These are phyloP conservation scores for Lates calcarifer DNA, from an alignment of 2,113 vertebrate genomes.

Conservation along the genomic window DNA sequence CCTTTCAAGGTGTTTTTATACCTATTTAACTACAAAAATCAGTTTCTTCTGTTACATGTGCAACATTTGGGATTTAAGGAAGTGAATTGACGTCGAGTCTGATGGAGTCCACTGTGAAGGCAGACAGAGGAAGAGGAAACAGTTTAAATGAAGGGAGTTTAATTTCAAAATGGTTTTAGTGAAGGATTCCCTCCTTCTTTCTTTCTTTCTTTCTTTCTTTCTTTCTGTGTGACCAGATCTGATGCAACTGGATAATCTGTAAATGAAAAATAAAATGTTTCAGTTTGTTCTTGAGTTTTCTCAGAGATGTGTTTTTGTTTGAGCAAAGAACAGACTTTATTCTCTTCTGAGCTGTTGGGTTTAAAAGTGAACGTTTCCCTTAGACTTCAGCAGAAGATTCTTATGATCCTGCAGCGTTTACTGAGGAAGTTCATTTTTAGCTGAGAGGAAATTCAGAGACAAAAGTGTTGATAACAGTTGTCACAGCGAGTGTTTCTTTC, in stretches of 20 bases:
- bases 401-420: too few species aligned
- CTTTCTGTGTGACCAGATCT: slow-evolving; percentile 71
- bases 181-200: slow-evolving; percentile 63
- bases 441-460: too few species aligned
- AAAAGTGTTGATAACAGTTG: too few species aligned
- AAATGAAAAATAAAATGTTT: slow-evolving; percentile 79
- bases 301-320: slow-evolving; percentile 9
- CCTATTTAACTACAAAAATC: neutral
- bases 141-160: slow-evolving; percentile 57
- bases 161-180: slow-evolving; percentile 58
- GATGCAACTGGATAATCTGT: slow-evolving; percentile 80
- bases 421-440: too few species aligned
- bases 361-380: too few species aligned
- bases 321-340: too few species aligned
- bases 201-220: neutral
- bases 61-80: slow-evolving; percentile 16
- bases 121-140: slow-evolving; percentile 19
- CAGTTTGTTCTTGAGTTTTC: slow-evolving; percentile 41
- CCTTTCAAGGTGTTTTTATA: neutral
- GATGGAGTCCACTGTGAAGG: slow-evolving; percentile 71
- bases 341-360: too few species aligned
- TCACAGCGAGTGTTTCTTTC: too few species aligned
- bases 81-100: slow-evolving; percentile 41
- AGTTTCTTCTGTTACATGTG: slow-evolving; percentile 27
- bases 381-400: too few species aligned